Base-by-base conservation (phyloP, 2,113 vertebrate species). In the Miniopterus natalensis region DNA sequence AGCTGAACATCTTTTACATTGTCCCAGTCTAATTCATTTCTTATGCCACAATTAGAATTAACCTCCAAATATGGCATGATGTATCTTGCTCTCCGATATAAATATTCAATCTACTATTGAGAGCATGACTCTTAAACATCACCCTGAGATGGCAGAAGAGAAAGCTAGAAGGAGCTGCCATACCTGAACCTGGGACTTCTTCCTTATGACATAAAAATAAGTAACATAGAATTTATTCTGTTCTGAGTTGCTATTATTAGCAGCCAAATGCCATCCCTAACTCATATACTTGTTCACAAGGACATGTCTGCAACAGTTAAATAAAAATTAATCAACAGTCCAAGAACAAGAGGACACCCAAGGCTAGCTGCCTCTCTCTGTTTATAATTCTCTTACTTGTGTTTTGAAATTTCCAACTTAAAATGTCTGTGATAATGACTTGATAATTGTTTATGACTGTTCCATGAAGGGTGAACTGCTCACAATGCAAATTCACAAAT, bases 381-480 rank as follows among this genome's bases (percentile, higher is more conserved):
- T 79, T 84, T 65, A 40, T 68, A 51, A 93, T 73, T 74, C 57
- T 81, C 49, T 79, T 74, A 90, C 80, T 75, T 59, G 18, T 88
- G 90, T 96, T 95, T 92, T 88, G 63, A 93, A 95, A 92, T 89
- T 70, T 96, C 40, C 40, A 94, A 51, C 80, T 95, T 79, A 93
- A 95, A 87, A 89, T 75, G 79, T 89, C 79, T 96, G 45, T 63
- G 84, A 55, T 96, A 96, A 97, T 95, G 93, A 94, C 49, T 47
- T 91, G 53, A 71, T 97, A 95, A 95, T 53, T 87, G 93, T 95
- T 94, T 93, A 92, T 71, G 68, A 95, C 79, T 96, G 96, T 86
- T 93, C 95, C 71, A 87, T 92, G 74, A 94, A 87, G 70, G 95
- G 53, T 92, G 84, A 97, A 96, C 66, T 51, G 42, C 84, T 90